Evolutionary conservation across 1,140 invertebrate genomes (phyloP).

Genomic region (Penaeus chinensis): DNA sequence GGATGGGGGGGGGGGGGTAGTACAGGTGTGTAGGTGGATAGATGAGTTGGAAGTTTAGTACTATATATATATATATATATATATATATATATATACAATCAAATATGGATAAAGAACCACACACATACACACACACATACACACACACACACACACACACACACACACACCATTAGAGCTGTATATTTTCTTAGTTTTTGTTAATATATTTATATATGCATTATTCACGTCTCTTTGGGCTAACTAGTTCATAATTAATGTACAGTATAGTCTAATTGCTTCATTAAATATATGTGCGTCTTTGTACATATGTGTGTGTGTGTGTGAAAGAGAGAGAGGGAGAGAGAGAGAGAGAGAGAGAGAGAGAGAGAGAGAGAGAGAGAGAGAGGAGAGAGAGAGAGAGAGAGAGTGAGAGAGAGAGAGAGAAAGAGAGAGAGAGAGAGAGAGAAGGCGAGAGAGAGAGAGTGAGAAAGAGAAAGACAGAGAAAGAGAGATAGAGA

Average conservation of each 20-base stretch:
- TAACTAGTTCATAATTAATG: not conserved
- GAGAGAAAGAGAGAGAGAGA: not conserved
- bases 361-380: constrained; percentile 32
- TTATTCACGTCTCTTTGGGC: not conserved
- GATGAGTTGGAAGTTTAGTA: too few relatives aligned
- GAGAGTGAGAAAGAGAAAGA: constrained; percentile 25
- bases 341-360: constrained; percentile 34
- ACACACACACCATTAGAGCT: too few relatives aligned
- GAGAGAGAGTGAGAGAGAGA: not conserved
- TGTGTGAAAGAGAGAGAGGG: constrained; percentile 28
- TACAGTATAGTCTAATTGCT: not conserved
- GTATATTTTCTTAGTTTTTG: not conserved
- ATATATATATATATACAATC: too few relatives aligned
- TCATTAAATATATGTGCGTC: not conserved
- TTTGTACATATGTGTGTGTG: not conserved
- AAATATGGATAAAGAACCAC: too few relatives aligned
- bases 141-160: too few relatives aligned
- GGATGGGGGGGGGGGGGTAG: too few relatives aligned
- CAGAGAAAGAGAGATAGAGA: constrained; percentile 28
- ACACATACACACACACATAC: too few relatives aligned
- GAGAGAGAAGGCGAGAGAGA: constrained; percentile 32
- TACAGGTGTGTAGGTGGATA: too few relatives aligned
- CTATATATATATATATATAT: too few relatives aligned
- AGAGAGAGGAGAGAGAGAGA: not conserved
- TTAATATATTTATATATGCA: not conserved